Conservation (phyloP, 2,113 vertebrate species). For the Rhizomys pruinosus region DNA sequence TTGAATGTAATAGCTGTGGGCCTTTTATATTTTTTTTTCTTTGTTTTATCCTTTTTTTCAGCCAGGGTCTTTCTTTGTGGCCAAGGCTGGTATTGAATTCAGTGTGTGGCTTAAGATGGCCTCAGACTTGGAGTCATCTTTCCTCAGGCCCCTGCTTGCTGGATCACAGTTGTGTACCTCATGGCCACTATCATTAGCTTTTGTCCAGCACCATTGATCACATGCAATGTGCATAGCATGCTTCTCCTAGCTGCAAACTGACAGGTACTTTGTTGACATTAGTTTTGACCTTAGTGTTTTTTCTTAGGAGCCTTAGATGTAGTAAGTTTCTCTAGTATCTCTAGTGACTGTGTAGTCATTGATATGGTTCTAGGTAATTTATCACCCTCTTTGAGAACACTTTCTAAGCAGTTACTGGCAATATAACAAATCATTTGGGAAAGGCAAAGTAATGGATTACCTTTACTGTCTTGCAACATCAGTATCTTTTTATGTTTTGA, state of each 20-base stretch:
- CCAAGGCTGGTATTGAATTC: not conserved
- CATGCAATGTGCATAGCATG: not conserved
- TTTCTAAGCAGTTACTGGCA: not conserved
- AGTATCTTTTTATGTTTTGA: not conserved
- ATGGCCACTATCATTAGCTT: not conserved
- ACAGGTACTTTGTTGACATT: not conserved
- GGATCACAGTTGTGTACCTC: not conserved
- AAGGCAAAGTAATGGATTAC: not conserved
- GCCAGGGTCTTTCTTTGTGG: not conserved
- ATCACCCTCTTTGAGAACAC: not conserved
- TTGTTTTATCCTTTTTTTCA: not conserved
- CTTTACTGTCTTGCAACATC: not conserved
- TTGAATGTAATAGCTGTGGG: not conserved
- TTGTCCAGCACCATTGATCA: not conserved
- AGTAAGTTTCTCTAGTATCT: not conserved
- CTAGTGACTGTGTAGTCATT: not conserved
- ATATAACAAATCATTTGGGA: not conserved
- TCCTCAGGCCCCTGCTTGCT: too few species aligned
- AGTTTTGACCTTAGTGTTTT: not conserved
- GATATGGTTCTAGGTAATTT: not conserved
- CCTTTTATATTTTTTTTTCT: not conserved
- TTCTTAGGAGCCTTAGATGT: not conserved
- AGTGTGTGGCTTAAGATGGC: not conserved
- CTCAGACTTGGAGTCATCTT: not conserved
- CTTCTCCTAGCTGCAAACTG: not conserved